Evolutionary conservation across 64 coral and sea anemone genomes (phyloP), one percentile per base, ranked within the genome.

Genomic region (Montipora efflorescens): DNA sequence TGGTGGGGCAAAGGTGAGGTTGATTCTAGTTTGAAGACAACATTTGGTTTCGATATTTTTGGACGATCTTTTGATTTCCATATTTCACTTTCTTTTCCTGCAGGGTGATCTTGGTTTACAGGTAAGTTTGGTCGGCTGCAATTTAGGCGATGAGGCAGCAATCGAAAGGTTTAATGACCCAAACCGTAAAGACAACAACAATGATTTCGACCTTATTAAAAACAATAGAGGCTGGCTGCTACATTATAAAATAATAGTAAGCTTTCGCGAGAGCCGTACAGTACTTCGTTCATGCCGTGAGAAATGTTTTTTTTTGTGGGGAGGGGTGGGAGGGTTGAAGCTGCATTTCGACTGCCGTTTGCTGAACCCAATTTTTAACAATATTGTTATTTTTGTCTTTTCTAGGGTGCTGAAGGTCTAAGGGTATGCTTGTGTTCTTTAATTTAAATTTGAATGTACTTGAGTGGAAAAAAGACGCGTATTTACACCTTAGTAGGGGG

Each of bases 91-190:
- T 9, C 44, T 91, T 62, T 59, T 47, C 64, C 70, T 0, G 23
- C 18, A 91, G 90, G 90, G 90, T 75, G 90, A 91, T 45, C 79
- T 48, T 76, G 90, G 90, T 61, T 53, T 3, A 43, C 78, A 83
- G 67, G 90, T 84, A 48, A 36, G 87, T 58, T 61, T 57, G 55
- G 15, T 48, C 19, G 5, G 2, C 68, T 71, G 18, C 20, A 15
- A 21, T 71, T 21, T 9, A 36, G 36, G 36, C 36, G 36, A 36
- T 36, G 36, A 36, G 36, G 36, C 36, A 36, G 36, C 36, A 2
- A 0, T 36, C 36, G 36, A 36, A 36, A 36, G 36, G 36, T 36
- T 36, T 36, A 36, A 36, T 36, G 2, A 36, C 36, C 36, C 25
- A 0, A 36, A 36, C 36, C 36, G 36, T 36, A 36, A 36, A 36